Evolutionary conservation across 1,140 invertebrate species (phyloP).

Genomic region (Zaprionus lachaisei): DNA sequence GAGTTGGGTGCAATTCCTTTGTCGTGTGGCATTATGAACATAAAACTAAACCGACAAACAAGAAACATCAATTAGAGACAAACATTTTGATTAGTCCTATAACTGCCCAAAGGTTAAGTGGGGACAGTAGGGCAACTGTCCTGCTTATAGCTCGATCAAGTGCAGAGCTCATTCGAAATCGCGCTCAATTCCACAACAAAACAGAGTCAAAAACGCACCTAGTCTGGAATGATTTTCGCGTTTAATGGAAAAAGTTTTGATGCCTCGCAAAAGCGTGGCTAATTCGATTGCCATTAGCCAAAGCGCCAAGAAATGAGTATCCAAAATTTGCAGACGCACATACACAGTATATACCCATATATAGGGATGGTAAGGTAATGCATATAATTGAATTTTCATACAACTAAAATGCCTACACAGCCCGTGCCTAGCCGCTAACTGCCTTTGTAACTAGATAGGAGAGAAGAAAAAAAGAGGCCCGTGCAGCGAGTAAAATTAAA

Average conservation of each 20-base stretch:
- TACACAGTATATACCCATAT: conserved; percentile 29
- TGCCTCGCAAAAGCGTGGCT: conserved; percentile 61
- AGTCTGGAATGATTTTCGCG: conserved; percentile 34
- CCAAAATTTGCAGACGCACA: conserved; percentile 18
- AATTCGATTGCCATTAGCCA: conserved; percentile 79
- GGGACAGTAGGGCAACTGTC: not conserved
- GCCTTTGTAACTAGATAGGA: conserved; percentile 70
- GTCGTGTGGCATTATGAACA: conserved; percentile 61
- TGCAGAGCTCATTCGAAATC: conserved; percentile 5
- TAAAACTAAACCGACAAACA: conserved; percentile 62
- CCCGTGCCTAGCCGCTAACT: conserved; percentile 46
- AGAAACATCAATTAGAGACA: conserved; percentile 70
- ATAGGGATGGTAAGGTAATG: conserved; percentile 62
- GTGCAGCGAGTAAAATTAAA: conserved; percentile 68
- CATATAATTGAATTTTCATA: conserved; percentile 83
- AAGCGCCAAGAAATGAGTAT: conserved; percentile 43
- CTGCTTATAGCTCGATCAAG: conserved; percentile 43
- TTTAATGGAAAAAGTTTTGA: conserved; percentile 81
- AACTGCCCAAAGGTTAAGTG: not conserved
- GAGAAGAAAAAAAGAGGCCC: conserved; percentile 49
- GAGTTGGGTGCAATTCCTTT: conserved; percentile 30
- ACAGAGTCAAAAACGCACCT: not conserved
- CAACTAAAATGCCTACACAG: conserved; percentile 69
- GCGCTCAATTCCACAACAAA: too few relatives aligned
- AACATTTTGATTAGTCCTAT: conserved; percentile 57